Evolutionary conservation across 2,888 invertebrate species (phyloP).

Genomic region (Listrodromus nycthemerus): DNA sequence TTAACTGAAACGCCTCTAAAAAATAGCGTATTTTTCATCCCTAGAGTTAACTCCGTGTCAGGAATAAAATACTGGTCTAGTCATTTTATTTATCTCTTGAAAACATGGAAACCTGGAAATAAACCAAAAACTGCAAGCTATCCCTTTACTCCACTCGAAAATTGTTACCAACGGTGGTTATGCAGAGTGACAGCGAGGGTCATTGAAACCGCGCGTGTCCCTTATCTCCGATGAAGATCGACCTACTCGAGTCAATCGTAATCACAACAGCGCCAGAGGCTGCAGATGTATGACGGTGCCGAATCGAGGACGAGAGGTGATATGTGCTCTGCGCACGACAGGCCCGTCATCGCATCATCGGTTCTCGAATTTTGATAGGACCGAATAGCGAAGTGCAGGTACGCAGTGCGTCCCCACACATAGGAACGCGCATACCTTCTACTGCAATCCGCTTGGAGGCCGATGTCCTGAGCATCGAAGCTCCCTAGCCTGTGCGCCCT

Average conservation of each 20-base stretch:
- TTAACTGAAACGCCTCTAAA: neutral
- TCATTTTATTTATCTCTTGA: neutral
- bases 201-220: neutral
- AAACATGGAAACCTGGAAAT: neutral
- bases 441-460: constrained; percentile 44
- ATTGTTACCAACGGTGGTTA: neutral
- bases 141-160: neutral
- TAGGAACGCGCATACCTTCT: constrained; percentile 17
- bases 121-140: neutral
- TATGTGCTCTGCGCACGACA: constrained; percentile 50
- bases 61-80: neutral
- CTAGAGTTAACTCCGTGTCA: neutral
- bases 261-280: constrained; percentile 21
- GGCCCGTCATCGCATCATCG: constrained; percentile 54
- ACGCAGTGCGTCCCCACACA: constrained; percentile 12
- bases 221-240: constrained; percentile 8
- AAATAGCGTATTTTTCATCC: neutral
- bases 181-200: neutral
- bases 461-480: constrained; percentile 54
- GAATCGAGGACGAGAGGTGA: constrained; percentile 49
- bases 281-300: constrained; percentile 29
- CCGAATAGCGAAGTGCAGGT: constrained; percentile 54
- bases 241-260: constrained; percentile 29
- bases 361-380: constrained; percentile 61
- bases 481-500: constrained; percentile 48